Base-by-base conservation (phyloP, 2,113 vertebrate genomes). In the Poeciliopsis occidentalis region DNA sequence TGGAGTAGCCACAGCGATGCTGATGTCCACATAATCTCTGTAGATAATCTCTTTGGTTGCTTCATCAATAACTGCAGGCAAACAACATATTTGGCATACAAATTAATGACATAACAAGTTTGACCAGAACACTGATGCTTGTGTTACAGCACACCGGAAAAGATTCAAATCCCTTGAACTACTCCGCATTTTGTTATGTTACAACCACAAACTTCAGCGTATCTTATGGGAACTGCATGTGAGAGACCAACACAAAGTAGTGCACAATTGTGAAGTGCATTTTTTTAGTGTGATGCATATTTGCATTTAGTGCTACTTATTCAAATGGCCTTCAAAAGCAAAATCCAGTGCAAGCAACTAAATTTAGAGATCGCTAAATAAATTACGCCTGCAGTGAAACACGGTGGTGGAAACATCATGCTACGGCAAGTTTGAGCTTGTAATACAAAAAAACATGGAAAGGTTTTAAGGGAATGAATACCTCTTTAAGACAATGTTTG, bases 11-110 rank as follows among this genome's bases (percentile, higher is more conserved):
- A 99, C 97, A 0, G 97, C 97, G 0, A 98, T 96, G 57, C 97
- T 98, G 86, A 98, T 97, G 87, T 99, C 97, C 70, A 98, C 95
- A 27, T 98, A 99, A 86, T 98, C 97, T 90, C 97, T 95, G 89
- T 98, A 99, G 72, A 99, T 94, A 60, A 99, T 96, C 91, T 98
- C 97, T 95, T 98, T 98, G 94, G 96, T 94, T 74, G 94, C 80
- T 75, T 98, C 97, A 71, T 98, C 97, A 81, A 98, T 98, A 87
- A 98, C 97, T 98, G 83, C 3, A 70, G 1, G 31, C 17, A 30
- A 27, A 31, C 27, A 37, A 39, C 7, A 12, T 12, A 31, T 7
- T 15, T 4, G 29, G 39, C 4, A 47, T 19, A 6, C 44, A 44
- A 30, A 29, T 11, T 10, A 22, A n/a, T 60, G 4, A 62, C 29